These are phyloP conservation scores for Siniperca undulata DNA, from an alignment of 2,797 vertebrate species.

Conservation along the genomic window DNA sequence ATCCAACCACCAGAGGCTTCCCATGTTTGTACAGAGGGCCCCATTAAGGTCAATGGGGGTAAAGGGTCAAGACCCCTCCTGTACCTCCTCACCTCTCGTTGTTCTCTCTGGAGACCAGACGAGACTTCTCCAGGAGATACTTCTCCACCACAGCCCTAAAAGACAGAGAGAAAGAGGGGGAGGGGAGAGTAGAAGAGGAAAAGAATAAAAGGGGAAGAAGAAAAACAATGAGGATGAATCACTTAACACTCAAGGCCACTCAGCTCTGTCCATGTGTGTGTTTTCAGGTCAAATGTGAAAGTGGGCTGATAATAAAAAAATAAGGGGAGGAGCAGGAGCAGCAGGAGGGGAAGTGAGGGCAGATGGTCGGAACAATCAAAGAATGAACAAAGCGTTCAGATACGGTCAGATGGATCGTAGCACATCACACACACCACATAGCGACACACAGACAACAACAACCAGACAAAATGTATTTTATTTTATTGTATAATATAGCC, in stretches of 20 bases:
- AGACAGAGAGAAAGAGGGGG: neutral
- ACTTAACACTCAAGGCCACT: conserved; percentile 64
- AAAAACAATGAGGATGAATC: conserved; percentile 66
- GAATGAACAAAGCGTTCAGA: conserved; percentile 48
- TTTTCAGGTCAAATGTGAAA: conserved; percentile 61
- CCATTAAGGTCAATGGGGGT: conserved; percentile 45
- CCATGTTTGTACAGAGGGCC: conserved; percentile 54
- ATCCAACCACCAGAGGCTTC: conserved; percentile 45
- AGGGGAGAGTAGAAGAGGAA: neutral
- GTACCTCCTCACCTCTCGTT: conserved; percentile 92
- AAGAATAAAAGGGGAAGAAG: conserved; percentile 33
- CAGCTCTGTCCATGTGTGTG: conserved; percentile 18
- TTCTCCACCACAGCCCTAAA: conserved; percentile 97
- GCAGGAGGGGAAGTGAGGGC: conserved; percentile 53
- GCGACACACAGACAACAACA: neutral
- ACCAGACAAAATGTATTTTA: neutral
- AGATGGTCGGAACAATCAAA: conserved; percentile 72
- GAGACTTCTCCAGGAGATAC: conserved; percentile 98
- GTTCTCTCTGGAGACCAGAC: conserved; percentile 96
- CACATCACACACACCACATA: neutral
- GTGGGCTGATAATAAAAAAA: conserved; percentile 50
- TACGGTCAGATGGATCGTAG: neutral
- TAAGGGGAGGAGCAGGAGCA: conserved; percentile 43
- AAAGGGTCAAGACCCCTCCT: conserved; percentile 47
- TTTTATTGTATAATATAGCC: neutral